Evolutionary conservation across 1,140 invertebrate species (phyloP).

Genomic region (Calephelis nemesis): DNA sequence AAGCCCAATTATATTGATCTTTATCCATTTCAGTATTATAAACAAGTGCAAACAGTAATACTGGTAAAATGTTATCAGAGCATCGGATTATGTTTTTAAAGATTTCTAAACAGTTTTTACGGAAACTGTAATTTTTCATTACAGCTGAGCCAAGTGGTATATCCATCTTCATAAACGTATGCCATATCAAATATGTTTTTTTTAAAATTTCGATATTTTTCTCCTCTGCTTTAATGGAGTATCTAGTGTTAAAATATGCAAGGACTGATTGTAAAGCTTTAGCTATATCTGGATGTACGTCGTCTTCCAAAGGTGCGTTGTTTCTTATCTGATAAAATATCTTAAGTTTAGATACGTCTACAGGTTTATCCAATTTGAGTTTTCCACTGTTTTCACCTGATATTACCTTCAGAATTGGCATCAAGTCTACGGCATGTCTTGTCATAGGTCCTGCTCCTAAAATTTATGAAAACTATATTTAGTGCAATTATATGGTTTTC

Average conservation of each 20-base stretch:
- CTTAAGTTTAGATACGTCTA: slow-evolving; percentile 84
- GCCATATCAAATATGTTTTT: slow-evolving; percentile 84
- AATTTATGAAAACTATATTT: slow-evolving; percentile 34
- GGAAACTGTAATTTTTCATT: slow-evolving; percentile 81
- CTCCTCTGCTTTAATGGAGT: slow-evolving; percentile 81
- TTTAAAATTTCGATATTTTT: slow-evolving; percentile 79
- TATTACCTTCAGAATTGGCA: slow-evolving; percentile 88
- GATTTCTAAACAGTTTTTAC: slow-evolving; percentile 84
- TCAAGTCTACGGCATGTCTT: slow-evolving; percentile 91
- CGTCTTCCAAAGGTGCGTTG: slow-evolving; percentile 84
- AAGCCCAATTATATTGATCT: slow-evolving; percentile 78
- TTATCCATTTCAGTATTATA: slow-evolving; percentile 80
- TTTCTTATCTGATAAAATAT: slow-evolving; percentile 94
- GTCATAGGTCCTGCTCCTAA: slow-evolving; percentile 92
- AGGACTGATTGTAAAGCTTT: slow-evolving; percentile 83
- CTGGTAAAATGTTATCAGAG: slow-evolving; percentile 93
- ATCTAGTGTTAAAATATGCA: slow-evolving; percentile 81
- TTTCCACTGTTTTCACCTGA: slow-evolving; percentile 81
- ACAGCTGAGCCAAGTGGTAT: slow-evolving; percentile 85
- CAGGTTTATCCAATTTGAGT: slow-evolving; percentile 85
- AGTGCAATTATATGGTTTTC: too few relatives aligned
- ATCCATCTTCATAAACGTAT: slow-evolving; percentile 85
- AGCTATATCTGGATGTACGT: slow-evolving; percentile 88
- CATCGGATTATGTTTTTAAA: slow-evolving; percentile 85
- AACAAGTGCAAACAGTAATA: slow-evolving; percentile 85